These are phyloP conservation scores for Drosophila subobscura DNA, from an alignment of 1,140 invertebrate genomes.

Conservation along the genomic window DNA sequence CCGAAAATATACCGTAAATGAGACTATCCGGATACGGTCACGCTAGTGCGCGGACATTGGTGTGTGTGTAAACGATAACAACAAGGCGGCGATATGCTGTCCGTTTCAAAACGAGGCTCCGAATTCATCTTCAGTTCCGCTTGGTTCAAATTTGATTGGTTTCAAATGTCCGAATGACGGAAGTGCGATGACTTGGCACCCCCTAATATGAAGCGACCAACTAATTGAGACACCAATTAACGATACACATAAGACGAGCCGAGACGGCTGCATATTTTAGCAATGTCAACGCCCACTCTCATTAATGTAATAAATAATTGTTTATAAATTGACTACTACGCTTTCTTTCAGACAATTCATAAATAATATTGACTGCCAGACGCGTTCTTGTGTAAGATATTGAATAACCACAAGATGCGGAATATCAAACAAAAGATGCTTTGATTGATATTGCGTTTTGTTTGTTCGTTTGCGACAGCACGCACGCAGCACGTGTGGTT, in stretches of 20 bases:
- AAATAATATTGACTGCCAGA: constrained; percentile 7
- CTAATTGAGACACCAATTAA: constrained; percentile 49
- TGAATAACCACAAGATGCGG: background rate
- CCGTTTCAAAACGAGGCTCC: background rate
- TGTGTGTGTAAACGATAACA: background rate
- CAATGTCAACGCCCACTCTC: constrained; percentile 56
- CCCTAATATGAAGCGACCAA: background rate
- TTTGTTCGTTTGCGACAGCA: constrained; percentile 22
- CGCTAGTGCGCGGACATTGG: too few species aligned
- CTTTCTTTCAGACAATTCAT: constrained; percentile 44
- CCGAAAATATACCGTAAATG: too few species aligned
- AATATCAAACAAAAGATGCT: background rate
- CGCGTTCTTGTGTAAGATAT: constrained; percentile 39
- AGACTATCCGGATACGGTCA: too few species aligned
- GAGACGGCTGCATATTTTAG: constrained; percentile 18
- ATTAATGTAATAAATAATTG: constrained; percentile 32
- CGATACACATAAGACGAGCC: constrained; percentile 7
- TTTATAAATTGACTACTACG: constrained; percentile 41
- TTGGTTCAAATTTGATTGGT: background rate
- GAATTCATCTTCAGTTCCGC: background rate
- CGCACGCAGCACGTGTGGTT: constrained; percentile 33
- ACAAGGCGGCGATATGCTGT: too few species aligned
- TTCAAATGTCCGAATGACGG: background rate
- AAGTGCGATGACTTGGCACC: constrained; percentile 13
- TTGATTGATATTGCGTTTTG: constrained; percentile 19